Percentiles rank a stretch among this genome's conserved stretches.
Evolutionary conservation across 1,140 invertebrate species (phyloP).

Genomic region (Dendroctonus ponderosae): DNA sequence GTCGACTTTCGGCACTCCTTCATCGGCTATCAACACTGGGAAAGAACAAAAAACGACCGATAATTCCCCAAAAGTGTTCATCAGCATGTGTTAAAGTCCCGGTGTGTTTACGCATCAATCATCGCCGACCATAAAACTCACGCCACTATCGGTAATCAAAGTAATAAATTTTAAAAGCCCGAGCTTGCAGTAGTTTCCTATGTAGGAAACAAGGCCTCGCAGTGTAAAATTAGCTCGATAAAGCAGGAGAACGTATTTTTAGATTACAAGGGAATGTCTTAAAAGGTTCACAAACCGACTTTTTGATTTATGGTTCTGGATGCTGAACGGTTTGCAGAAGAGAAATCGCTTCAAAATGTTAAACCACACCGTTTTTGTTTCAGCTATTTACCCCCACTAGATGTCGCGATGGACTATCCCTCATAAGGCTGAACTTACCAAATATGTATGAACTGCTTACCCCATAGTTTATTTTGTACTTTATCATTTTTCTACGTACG

Average conservation of each 20-base stretch:
- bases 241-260: conserved; percentile 31
- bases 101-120: conserved; percentile 22
- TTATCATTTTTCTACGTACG: conserved; percentile 1
- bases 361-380: conserved; percentile 4
- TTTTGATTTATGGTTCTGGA: conserved; percentile 28
- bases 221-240: conserved; percentile 32
- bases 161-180: conserved; percentile 27
- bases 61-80: too few species aligned
- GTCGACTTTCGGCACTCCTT: too few species aligned
- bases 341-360: too few species aligned
- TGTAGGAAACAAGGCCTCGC: conserved; percentile 25
- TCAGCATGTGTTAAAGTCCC: background rate
- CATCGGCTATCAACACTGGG: too few species aligned
- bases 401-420: conserved; percentile 30
- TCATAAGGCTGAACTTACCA: conserved; percentile 33
- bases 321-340: too few species aligned
- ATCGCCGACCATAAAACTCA: conserved; percentile 16
- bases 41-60: too few species aligned
- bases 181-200: conserved; percentile 23
- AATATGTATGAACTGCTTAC: conserved; percentile 8
- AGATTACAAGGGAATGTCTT: conserved; percentile 34
- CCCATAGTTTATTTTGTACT: conserved; percentile 5
- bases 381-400: conserved; percentile 24
- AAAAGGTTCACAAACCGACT: conserved; percentile 20
- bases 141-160: conserved; percentile 25